Evolutionary conservation across 2,113 vertebrate species (phyloP), one percentile per base, ranked within the genome.

Genomic region (Echinops telfairi): DNA sequence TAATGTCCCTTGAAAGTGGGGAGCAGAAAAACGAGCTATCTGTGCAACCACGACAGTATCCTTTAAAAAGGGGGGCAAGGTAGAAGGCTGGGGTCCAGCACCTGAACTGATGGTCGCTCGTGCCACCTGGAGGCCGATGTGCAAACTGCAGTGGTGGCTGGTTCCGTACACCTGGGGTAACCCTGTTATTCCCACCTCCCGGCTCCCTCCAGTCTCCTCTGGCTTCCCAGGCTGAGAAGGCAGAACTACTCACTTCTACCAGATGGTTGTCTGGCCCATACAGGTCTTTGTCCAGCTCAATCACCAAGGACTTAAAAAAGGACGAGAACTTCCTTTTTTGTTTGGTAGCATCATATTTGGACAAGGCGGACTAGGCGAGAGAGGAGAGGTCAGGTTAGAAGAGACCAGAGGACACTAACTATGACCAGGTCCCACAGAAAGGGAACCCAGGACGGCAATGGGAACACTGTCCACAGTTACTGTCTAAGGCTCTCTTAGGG

Each of bases 281-380:
- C 86, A 99, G 98, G 95, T 99, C 99, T 98, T 99, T 99, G 98
- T 99, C 99, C 98, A 99, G 97, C 96, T 99, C 99, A 20, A 99
- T 99, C 97, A 99, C 99, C 97, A 99, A 98, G 92, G 99, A 99
- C 97, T 99, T 99, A 98, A 99, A 99, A 98, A 99, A 99, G 89
- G 99, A 99, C n/a, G 99, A 99, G 93, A 99, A 99, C 95, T 99
- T 99, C 95, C 99, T 98, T 96, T 99, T 99, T 98, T 99, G 99
- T 97, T 99, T 99, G 94, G 99, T 99, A 96, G 99, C 99, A 98
- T 99, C 99, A 38, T 99, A 99, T 97, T 99, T 99, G 95, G 99
- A 99, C 95, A 99, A 98, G 89, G 99, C 99, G 73, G 99, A 99
- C 99, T 99, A 98, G 83, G 98, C 97, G 91, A 96, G 75, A 97